These are phyloP conservation scores for Leptopilina myrica DNA, from an alignment of 2,888 invertebrate genomes.

Conservation along the genomic window DNA sequence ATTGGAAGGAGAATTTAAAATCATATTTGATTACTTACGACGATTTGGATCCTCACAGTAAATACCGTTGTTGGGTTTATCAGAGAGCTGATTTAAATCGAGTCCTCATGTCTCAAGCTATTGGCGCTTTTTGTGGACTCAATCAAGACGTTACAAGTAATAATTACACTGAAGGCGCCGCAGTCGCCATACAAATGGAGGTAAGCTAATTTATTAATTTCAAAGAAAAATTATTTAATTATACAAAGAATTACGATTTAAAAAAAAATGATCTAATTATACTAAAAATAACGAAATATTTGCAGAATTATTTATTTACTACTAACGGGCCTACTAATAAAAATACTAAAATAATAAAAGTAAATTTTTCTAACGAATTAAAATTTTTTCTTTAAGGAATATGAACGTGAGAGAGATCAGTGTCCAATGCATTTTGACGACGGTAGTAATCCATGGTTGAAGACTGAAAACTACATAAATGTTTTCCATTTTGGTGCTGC, in stretches of 20 bases:
- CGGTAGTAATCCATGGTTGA: slow-evolving; percentile 90
- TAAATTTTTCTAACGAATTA: no score
- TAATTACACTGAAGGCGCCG: slow-evolving; percentile 94
- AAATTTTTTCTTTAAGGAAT: slow-evolving; percentile 70
- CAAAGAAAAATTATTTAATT: not conserved
- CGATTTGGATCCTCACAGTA: slow-evolving; percentile 95
- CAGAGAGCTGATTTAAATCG: slow-evolving; percentile 95
- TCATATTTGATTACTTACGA: slow-evolving; percentile 98
- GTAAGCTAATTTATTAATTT: slow-evolving; percentile 72
- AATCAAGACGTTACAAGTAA: slow-evolving; percentile 93
- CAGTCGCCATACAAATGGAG: slow-evolving; percentile 92
- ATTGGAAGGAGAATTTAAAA: slow-evolving; percentile 98
- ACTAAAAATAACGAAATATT: no score
- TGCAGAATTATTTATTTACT: no score
- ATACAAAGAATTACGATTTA: no score
- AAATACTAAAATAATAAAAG: no score
- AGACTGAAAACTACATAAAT: slow-evolving; percentile 84
- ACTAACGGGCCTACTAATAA: no score
- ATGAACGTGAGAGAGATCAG: slow-evolving; percentile 85
- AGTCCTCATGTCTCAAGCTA: slow-evolving; percentile 89
- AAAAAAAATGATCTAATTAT: no score
- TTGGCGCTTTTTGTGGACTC: slow-evolving; percentile 93
- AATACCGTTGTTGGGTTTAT: slow-evolving; percentile 98
- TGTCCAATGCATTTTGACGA: slow-evolving; percentile 99
- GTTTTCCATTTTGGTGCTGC: slow-evolving; percentile 81